Evolutionary conservation across 2,113 vertebrate species (phyloP).

Genomic region (Nestor notabilis): DNA sequence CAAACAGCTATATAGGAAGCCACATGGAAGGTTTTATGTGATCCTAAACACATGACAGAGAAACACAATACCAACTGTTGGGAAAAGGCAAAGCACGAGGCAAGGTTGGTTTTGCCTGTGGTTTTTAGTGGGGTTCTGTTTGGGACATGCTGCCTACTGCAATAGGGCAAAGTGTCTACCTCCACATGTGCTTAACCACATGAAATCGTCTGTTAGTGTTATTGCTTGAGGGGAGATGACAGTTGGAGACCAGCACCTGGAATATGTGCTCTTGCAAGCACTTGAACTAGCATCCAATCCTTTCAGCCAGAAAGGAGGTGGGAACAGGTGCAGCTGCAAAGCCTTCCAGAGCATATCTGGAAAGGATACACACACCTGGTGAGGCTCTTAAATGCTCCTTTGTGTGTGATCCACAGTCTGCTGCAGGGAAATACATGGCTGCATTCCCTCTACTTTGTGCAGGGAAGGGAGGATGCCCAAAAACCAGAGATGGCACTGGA

Average conservation of each 20-base stretch:
- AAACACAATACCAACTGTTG: not conserved
- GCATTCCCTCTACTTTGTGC: not conserved
- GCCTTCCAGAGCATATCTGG: not conserved
- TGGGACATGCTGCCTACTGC: not conserved
- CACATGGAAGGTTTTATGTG: not conserved
- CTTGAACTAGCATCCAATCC: not conserved
- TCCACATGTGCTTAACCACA: fast-evolving
- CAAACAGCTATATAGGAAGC: not conserved
- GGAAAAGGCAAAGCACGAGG: not conserved
- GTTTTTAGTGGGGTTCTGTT: not conserved
- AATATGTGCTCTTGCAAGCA: not conserved
- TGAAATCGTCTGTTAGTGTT: not conserved
- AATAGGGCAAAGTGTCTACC: not conserved
- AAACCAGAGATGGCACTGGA: not conserved
- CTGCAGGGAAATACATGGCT: not conserved
- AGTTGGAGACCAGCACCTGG: not conserved
- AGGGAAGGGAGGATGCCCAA: not conserved
- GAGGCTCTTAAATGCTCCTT: not conserved
- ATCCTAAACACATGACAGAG: not conserved
- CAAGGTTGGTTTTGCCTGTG: not conserved
- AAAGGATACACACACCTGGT: not conserved
- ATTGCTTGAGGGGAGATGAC: not conserved
- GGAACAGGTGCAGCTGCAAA: not conserved
- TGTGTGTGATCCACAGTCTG: not conserved
- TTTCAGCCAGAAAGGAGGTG: not conserved